phyloP scores from a whole-genome alignment of 2,888 invertebrate species.

The Trichogramma evanescens region DNA sequence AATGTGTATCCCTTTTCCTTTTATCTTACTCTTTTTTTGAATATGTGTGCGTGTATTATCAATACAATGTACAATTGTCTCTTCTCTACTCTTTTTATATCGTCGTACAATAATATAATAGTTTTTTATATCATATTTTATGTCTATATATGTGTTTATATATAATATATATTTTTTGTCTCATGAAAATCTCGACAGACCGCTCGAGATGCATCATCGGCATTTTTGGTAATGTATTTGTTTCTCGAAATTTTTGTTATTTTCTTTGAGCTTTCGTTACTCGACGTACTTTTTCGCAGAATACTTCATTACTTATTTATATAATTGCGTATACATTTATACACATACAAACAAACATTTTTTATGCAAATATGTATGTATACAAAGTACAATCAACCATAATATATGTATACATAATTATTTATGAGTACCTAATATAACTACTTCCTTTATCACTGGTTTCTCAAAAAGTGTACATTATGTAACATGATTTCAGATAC shows the following conservation, averaged over 20 bases:
- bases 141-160: not conserved
- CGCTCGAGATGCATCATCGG: conserved; percentile 16
- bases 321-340: not conserved
- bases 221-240: conserved; percentile 8
- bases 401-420: not conserved
- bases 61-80: conserved; percentile 30
- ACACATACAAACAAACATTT: not conserved
- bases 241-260: conserved; percentile 6
- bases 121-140: not conserved
- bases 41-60: conserved; percentile 36
- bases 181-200: conserved; percentile 18
- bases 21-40: conserved; percentile 5
- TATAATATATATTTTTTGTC: conserved; percentile 4
- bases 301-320: too few species aligned
- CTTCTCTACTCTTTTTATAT: conserved; percentile 30
- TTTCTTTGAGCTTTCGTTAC: conserved; percentile 8
- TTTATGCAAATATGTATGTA: too few species aligned
- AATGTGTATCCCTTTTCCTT: conserved; percentile 29
- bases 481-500: not conserved
- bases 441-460: not conserved
- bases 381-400: conserved; percentile 2
- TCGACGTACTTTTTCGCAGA: not conserved
- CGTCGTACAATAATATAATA: conserved; percentile 12
- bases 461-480: not conserved
- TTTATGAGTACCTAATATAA: not conserved